Percentiles rank a stretch among this genome's conserved stretches.
Conservation (phyloP, 2,113 vertebrate species). For the Psephotus haematonotus region DNA sequence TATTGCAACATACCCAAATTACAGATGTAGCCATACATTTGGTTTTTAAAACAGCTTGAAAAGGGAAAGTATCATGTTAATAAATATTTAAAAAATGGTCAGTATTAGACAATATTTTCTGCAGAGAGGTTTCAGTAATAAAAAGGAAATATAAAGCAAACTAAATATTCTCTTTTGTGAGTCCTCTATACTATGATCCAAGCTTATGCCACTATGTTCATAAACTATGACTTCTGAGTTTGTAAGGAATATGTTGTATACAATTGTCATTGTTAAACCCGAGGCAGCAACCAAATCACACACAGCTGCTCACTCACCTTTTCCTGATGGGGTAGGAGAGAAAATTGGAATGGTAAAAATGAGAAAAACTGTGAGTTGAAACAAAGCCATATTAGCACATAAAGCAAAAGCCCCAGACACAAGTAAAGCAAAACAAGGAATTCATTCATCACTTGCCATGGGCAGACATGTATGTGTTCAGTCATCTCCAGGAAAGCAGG, state of each 20-base stretch:
- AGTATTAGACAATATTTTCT: not conserved
- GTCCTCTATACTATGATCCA: not conserved
- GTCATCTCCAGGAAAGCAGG: not conserved
- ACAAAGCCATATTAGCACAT: not conserved
- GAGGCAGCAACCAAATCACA: not conserved
- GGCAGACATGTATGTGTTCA: not conserved
- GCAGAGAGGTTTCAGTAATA: not conserved
- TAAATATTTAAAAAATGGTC: not conserved
- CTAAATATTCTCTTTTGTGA: not conserved
- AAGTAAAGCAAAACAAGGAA: not conserved
- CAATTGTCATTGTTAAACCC: not conserved
- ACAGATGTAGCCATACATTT: not conserved
- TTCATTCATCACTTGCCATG: not conserved
- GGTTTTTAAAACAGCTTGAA: not conserved
- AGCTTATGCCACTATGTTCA: not conserved
- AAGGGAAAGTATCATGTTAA: not conserved
- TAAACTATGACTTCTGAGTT: not conserved
- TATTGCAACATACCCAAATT: not conserved
- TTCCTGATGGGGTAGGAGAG: not conserved
- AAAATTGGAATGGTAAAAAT: not conserved
- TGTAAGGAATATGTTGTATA: not conserved
- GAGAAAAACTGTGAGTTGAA: not conserved
- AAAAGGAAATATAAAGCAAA: not conserved
- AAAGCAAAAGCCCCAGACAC: not conserved
- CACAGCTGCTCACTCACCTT: not conserved